These are phyloP conservation scores for Platyrinchus mystaceus DNA, from an alignment of 2,797 vertebrate species.

Conservation along the genomic window DNA sequence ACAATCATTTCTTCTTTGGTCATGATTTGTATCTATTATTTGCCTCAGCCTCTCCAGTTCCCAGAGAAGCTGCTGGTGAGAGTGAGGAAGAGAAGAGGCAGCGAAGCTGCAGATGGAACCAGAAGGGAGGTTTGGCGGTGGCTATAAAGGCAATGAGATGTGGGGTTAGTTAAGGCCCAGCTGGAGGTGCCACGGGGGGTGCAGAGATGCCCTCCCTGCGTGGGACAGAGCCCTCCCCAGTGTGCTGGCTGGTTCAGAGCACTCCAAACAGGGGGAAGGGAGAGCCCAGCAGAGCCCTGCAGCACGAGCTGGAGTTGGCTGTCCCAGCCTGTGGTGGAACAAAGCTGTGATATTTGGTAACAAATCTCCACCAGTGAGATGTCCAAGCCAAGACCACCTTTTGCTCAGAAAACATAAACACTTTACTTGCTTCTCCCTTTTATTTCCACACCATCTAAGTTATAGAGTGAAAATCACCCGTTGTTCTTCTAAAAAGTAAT, in stretches of 20 bases:
- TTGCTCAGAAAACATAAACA: not conserved
- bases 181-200: accelerated
- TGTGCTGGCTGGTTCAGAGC: too few species aligned
- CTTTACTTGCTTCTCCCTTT: not conserved
- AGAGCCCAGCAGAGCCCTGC: not conserved
- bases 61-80: not conserved
- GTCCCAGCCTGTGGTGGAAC: not conserved
- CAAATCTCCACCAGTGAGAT: not conserved
- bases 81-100: not conserved
- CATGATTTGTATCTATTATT: slow-evolving; percentile 42
- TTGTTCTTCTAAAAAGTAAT: not conserved
- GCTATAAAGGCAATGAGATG: accelerated
- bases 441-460: not conserved
- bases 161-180: too few species aligned
- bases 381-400: not conserved
- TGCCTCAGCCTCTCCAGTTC: not conserved
- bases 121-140: not conserved
- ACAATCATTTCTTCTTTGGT: slow-evolving; percentile 57
- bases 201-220: accelerated
- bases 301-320: not conserved
- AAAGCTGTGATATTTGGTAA: not conserved
- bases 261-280: not conserved
- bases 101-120: not conserved
- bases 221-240: too few species aligned
- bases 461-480: not conserved